These are phyloP conservation scores for Acrocephalus arundinaceus DNA, from an alignment of 2,113 vertebrate species.

Conservation along the genomic window DNA sequence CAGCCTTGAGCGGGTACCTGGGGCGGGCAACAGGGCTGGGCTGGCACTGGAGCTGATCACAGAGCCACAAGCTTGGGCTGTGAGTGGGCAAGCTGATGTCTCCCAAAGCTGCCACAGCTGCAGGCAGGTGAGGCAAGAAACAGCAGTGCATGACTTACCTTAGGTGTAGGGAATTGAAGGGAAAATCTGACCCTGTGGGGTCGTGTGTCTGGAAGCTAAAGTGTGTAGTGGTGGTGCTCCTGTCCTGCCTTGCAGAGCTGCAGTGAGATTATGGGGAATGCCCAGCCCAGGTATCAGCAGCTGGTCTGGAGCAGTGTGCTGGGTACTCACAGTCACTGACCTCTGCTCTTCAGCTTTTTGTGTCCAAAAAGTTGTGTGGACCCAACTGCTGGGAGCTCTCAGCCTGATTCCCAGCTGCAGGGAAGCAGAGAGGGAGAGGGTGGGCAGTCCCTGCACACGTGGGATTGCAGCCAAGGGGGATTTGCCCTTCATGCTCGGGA, in stretches of 20 bases:
- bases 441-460: rapidly evolving
- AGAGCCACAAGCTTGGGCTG: background rate
- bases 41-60: background rate
- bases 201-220: rapidly evolving
- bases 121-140: background rate
- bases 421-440: background rate
- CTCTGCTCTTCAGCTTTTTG: background rate
- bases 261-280: background rate
- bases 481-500: background rate
- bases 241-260: background rate
- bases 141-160: background rate
- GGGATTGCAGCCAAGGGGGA: background rate
- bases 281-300: background rate
- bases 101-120: background rate
- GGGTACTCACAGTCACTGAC: background rate
- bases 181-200: background rate
- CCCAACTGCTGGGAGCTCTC: background rate
- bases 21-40: background rate
- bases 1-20: rapidly evolving
- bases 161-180: background rate
- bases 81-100: background rate
- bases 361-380: background rate
- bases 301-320: background rate
- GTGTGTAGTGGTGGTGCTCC: background rate
- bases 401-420: background rate